Evolutionary conservation across 2,888 invertebrate species (phyloP), one percentile per base, ranked within the genome.

Genomic region (Lycaena phlaeas): DNA sequence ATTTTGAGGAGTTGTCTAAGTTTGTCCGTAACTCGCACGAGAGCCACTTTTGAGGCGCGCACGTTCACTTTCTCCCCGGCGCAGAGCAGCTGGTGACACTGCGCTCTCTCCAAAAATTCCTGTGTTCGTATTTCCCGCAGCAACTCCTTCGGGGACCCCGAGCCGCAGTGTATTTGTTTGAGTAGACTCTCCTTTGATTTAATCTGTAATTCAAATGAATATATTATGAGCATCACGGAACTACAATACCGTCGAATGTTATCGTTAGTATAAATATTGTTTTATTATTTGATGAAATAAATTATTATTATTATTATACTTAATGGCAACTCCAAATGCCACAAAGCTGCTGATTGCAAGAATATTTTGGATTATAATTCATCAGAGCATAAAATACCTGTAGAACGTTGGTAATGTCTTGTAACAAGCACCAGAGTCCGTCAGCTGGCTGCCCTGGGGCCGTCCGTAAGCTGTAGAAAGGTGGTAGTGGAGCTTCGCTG

Each of bases 21-120:
- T 68, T 90, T 92, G 60, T 94, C 93, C 56, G 93, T 94, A 79
- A 94, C 94, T 64, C 91, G 89, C 51, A 95, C 90, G 42, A 95
- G 88, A 38, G 91, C 89, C 54, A 94, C 91, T 71, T 93, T 93
- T 36, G 93, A 92, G 29, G 92, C 91, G 43, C 93, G 88, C 41
- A 92, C 89, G 68, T 93, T 93, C 45, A 94, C 86, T 64, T 92
- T 91, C 66, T 92, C 93, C 22, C 92, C 92, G 30, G 91, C 90
- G 57, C 91, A 89, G 45, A 93, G 73, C 39, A 94, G 84, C 64
- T 93, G 93, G 61, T 93, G 90, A 61, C 93, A 93, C 52, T 90
- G 90, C 10, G 93, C 92, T 53, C 91, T 88, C 61, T 94, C 92
- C 45, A 93, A 72, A 67, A 94, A 94, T 62, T 94, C 94, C 29